A percentile compares a stretch with the other conserved stretches of the same genome.
Conservation (phyloP, 2,797 vertebrate genomes). For the Coluber constrictor region DNA sequence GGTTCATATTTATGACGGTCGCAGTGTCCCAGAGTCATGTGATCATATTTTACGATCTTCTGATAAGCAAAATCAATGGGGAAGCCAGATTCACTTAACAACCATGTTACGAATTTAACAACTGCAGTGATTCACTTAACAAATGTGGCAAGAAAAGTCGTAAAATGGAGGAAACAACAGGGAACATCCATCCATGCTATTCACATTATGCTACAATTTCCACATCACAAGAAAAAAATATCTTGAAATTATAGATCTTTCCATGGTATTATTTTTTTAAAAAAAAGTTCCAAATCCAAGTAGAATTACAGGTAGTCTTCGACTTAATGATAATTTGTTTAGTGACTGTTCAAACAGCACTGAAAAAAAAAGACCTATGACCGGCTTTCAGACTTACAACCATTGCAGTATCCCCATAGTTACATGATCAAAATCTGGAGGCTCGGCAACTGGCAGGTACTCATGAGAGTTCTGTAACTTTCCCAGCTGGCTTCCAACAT, state of each 20-base stretch:
- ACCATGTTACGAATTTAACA: too few relatives aligned
- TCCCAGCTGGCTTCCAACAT: not conserved
- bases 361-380: not conserved
- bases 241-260: not conserved
- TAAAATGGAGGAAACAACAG: not conserved
- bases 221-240: not conserved
- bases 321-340: too few relatives aligned
- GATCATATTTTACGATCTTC: too few relatives aligned
- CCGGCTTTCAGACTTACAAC: not conserved
- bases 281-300: not conserved
- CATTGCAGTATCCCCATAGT: not conserved
- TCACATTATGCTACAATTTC: not conserved
- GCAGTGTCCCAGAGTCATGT: too few relatives aligned
- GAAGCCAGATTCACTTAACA: too few relatives aligned
- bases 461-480: not conserved
- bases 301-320: too few relatives aligned
- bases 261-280: not conserved
- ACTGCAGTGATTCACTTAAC: too few relatives aligned
- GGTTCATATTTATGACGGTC: too few relatives aligned
- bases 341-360: not conserved
- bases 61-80: too few relatives aligned
- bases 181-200: not conserved
- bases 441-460: not conserved
- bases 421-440: not conserved
- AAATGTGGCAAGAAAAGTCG: too few relatives aligned